Base-by-base conservation (phyloP, 2,888 invertebrate species). In the Polydrusus pterygomalis region DNA sequence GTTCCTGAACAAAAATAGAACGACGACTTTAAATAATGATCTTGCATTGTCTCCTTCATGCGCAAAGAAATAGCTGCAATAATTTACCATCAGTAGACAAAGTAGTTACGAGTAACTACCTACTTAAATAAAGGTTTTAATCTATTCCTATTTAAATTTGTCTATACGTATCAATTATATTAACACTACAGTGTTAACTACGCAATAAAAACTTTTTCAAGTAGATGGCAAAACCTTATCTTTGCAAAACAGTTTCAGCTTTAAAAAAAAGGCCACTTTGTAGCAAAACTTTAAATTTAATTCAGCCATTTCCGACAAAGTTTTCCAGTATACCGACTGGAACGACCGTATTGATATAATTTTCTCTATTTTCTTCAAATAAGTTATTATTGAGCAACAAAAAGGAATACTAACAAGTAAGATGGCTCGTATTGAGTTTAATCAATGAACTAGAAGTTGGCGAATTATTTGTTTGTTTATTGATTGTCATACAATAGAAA, bases 251-350 rank as follows among this genome's bases (percentile, higher is more conserved):
- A 73, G 60, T 73, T 73, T 56, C 49, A 51, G 17, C 65, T 45
- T 68, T 62, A 62, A 73, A 73, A 73, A 73, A 25, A 73, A 68
- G 73, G 49, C 73, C 67, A 68, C 71, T 72, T 49, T 64, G 71
- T 56, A 51, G 71, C 58, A 40, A 74, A 74, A 74, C 74, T 74
- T 74, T 74, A 74, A 74, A 69, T 69, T 74, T 74, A 74, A 74
- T 74, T 74, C 63, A 63, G 67, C 73, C 38, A 68, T 73, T 73
- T 47, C 25, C 25, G 43, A 56, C 49, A 73, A 73, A 73, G 60
- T 74, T 74, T 64, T 74, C 74, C 74, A 64, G 51, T 74, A 68
- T 74, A 51, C 74, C 63, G 64, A 63, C 74, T 74, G 74, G 69
- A 68, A 69, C 69, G 69, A 62, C 62, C 64, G 67, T 68, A 74